These are phyloP conservation scores for Spodoptera littoralis DNA, from an alignment of 2,888 invertebrate genomes.

Conservation along the genomic window DNA sequence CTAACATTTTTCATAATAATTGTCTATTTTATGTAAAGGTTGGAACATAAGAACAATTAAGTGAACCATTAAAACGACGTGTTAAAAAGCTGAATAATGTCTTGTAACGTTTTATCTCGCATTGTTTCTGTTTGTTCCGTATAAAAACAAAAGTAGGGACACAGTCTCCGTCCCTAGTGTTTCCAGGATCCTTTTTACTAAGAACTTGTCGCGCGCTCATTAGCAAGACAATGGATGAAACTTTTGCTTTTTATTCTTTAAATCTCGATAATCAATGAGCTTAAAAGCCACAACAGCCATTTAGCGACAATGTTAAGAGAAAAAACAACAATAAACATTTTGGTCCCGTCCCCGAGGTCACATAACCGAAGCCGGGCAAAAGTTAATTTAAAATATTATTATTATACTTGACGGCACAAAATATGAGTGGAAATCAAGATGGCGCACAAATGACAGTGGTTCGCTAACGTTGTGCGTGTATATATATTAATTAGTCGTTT, in stretches of 20 bases:
- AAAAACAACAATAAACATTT: slow-evolving; percentile 30
- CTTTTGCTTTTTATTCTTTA: slow-evolving; percentile 39
- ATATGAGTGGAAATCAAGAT: slow-evolving; percentile 49
- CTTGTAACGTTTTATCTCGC: slow-evolving; percentile 14
- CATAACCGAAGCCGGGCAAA: slow-evolving; percentile 27
- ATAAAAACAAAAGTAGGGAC: slow-evolving; percentile 16
- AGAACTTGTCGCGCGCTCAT: slow-evolving; percentile 35
- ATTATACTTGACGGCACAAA: slow-evolving; percentile 31
- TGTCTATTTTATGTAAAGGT: no score
- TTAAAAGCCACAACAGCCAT: slow-evolving; percentile 29
- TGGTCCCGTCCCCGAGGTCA: slow-evolving; percentile 16
- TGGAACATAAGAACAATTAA: no score
- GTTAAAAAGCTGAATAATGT: slow-evolving; percentile 3
- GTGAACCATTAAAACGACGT: slow-evolving; percentile 5
- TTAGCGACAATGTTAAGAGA: slow-evolving; percentile 29
- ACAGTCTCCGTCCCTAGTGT: slow-evolving; percentile 17
- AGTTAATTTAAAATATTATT: slow-evolving; percentile 41
- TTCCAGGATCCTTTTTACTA: slow-evolving; percentile 32
- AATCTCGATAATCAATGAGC: slow-evolving; percentile 43
- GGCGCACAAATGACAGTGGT: slow-evolving; percentile 62
- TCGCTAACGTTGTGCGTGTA: slow-evolving; percentile 62
- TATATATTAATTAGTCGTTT: slow-evolving; percentile 78
- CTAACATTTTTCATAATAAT: no score
- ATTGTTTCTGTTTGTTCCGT: slow-evolving; percentile 9
- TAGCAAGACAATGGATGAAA: slow-evolving; percentile 35